Base-by-base conservation (phyloP, 1,140 invertebrate species). In the Hyles vespertilio region DNA sequence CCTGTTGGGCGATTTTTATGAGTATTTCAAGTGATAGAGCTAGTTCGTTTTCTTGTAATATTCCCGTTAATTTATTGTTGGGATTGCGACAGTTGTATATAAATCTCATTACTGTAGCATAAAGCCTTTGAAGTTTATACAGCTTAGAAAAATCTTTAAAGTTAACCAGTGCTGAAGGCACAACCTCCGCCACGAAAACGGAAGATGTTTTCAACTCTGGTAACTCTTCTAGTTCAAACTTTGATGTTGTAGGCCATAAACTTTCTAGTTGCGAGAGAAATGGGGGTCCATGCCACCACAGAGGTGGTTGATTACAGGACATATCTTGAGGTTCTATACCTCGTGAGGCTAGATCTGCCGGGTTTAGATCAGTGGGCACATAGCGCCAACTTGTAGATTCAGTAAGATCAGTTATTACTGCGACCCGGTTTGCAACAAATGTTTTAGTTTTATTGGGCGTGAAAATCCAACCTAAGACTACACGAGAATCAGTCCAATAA, bases 401-500 rank as follows among this genome's bases (percentile, higher is more conserved):
- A 3, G 58, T 67, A 4, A 58, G 40, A 6, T 67, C 61, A 9
- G 4, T n/a, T 11, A 63, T 61, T 3, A 32, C 51, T n/a, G 45
- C 51, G 3, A 61, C 32, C 4, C 58, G 44, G 33, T 67, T 60
- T 7, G 58, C 54, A 0, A 63, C 61, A 60, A 60, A 63, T 0
- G 51, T 58, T 46, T 67, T 60, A 2, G 45, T 10, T 9, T 63
- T 54, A 10, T 34, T 51, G 36, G 58, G 12, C 2, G 12, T 46
- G 3, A 32, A 32, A 34, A 72, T 44, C 67, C 67, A 70, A 10
- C 45, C 61, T 6, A 73, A 34, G 0, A 67, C 67, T 7, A 67
- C 61, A 11, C 54, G 67, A 0, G 70, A 73, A 11, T 73, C 70
- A 44, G 59, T 63, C 63, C 65, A 73, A 33, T 65, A 62, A 7